A percentile compares a stretch with the other conserved stretches of the same genome.
These are phyloP conservation scores for Natator depressus DNA, from an alignment of 2,113 vertebrate species.

Conservation along the genomic window DNA sequence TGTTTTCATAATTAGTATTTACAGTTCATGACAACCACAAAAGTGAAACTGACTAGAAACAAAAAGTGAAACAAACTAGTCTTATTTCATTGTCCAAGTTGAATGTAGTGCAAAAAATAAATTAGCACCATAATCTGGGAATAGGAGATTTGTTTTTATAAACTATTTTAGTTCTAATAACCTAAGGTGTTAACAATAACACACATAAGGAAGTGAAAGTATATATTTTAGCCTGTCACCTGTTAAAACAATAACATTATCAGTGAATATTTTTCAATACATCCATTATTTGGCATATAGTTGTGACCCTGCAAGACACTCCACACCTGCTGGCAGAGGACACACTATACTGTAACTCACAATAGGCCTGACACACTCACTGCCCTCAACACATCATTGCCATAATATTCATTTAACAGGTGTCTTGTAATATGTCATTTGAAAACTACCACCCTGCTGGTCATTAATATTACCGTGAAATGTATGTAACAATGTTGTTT, in stretches of 20 bases:
- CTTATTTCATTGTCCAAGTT: not conserved
- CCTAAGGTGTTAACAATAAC: not conserved
- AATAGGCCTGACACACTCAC: not conserved
- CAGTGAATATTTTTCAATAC: not conserved
- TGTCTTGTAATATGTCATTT: not conserved
- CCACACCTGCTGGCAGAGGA: not conserved
- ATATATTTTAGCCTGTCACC: rapidly evolving
- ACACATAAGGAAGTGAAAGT: not conserved
- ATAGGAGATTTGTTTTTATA: not conserved
- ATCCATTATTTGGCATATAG: not conserved
- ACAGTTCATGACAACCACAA: not conserved
- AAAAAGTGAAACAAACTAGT: not conserved
- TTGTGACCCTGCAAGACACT: not conserved
- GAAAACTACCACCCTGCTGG: no score
- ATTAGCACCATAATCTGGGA: not conserved
- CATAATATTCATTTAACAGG: not conserved
- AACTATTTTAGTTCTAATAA: not conserved
- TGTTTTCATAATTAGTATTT: not conserved
- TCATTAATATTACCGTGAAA: no score
- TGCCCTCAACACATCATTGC: not conserved
- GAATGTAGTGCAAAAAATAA: not conserved
- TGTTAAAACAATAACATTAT: not conserved
- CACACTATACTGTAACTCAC: not conserved
- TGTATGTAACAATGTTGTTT: no score
- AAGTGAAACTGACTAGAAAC: not conserved